A percentile compares a stretch with the other conserved stretches of the same genome.
Evolutionary conservation across 2,113 vertebrate genomes (phyloP).

Genomic region (Corvus moneduloides): DNA sequence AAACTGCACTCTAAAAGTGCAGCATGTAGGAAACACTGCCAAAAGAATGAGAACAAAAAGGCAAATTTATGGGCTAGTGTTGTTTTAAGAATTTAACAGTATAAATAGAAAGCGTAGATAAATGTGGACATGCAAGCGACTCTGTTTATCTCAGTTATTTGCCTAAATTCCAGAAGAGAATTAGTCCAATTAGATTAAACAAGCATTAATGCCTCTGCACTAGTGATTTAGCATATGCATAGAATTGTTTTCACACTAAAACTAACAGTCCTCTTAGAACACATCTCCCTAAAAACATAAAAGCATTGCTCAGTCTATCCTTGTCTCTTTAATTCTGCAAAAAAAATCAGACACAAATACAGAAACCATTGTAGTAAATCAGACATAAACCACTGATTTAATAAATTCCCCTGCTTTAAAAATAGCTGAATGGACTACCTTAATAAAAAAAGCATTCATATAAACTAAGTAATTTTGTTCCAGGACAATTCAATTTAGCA

Average conservation of each 20-base stretch:
- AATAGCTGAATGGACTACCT: neutral
- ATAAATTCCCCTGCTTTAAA: neutral
- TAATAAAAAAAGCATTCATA: neutral
- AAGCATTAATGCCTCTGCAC: conserved; percentile 55
- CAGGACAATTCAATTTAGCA: neutral
- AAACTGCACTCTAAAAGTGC: conserved; percentile 72
- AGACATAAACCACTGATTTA: neutral
- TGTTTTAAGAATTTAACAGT: conserved; percentile 81
- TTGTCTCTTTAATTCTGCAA: neutral
- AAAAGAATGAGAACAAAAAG: conserved; percentile 71
- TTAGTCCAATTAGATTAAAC: conserved; percentile 70
- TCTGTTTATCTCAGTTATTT: conserved; percentile 77
- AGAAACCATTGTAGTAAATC: neutral
- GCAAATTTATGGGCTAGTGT: conserved; percentile 76
- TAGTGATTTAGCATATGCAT: conserved; percentile 29
- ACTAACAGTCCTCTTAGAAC: neutral
- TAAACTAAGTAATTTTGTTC: neutral
- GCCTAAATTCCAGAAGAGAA: conserved; percentile 68
- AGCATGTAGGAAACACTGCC: conserved; percentile 74
- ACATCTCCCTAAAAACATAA: neutral
- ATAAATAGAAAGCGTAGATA: conserved; percentile 80
- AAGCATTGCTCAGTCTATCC: neutral
- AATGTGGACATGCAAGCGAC: conserved; percentile 68
- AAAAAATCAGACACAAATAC: neutral
- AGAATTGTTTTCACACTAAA: neutral